Evolutionary conservation across 2,113 vertebrate species (phyloP), one percentile per base, ranked within the genome.

Genomic region (Peromyscus polionotus): DNA sequence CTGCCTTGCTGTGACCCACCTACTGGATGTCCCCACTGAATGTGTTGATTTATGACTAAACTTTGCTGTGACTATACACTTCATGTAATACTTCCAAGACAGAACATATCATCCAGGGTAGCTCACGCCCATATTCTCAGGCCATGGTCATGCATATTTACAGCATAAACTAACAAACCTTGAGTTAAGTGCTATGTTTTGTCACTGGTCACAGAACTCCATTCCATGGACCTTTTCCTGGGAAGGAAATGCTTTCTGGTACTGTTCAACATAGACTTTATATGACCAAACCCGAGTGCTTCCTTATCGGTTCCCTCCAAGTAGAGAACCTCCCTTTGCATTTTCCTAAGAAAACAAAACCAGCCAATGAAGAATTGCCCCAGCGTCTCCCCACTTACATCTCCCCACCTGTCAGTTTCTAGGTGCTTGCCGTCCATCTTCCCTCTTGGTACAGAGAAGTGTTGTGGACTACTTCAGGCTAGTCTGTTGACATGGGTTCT

Each of bases 281-380:
- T 67, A 63, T 94, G n/a, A 17, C 90, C 31, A 88, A 24, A 57
- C 68, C 20, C 9, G 4, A 48, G n/a, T 13, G 83, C 0, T 95
- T 20, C 85, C 31, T 33, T 91, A 36, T 13, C 36, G 31, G 31
- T 63, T 84, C 13, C 75, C 20, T 70, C 13, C 33, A 19, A 73
- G 17, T 26, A 77, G 86, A 93, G 31, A 45, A 94, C 7, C 9
- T 90, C 80, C 73, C 54, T 68, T 93, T 93, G 20, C 26, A 7
- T 10, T 87, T 94, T 79, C 83, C 31, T 76, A 90, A 73, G 89
- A 45, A 80, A 92, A 88, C 16, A 80, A 84, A 94, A 67, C 51
- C 12, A 54, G 10, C 73, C 54, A 54, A 77, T 85, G 5, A 96
- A 63, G 54, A 73, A 63, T 7, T 33, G 13, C 11, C n/a, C 11